A percentile compares a stretch with the other conserved stretches of the same genome.
phyloP scores from a whole-genome alignment of 2,888 invertebrate species.

The Stenchaetothrips biformis region DNA sequence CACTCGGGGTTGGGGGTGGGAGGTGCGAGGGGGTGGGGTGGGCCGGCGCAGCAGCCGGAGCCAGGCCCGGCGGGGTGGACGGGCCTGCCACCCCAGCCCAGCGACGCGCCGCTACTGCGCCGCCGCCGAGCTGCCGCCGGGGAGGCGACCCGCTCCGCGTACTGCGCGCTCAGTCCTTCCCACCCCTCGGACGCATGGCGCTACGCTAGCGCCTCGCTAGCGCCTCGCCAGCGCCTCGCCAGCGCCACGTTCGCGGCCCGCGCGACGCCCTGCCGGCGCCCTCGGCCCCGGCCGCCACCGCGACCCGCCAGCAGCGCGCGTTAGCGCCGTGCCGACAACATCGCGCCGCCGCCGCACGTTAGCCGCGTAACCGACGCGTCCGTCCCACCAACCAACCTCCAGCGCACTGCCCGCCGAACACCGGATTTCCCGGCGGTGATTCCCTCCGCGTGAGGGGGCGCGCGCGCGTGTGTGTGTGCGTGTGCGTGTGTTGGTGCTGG shows the following conservation, averaged over 20 bases:
- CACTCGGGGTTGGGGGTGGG: background rate
- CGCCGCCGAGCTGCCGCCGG: background rate
- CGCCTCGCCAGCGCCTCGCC: background rate
- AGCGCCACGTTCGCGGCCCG: background rate
- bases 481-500: no score
- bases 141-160: background rate
- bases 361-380: no score
- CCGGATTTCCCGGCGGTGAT: no score
- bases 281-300: background rate
- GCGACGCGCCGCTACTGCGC: background rate
- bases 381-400: no score
- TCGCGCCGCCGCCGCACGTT: no score
- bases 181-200: no score
- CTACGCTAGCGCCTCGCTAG: background rate
- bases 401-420: no score
- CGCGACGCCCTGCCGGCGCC: background rate
- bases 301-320: background rate
- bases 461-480: no score
- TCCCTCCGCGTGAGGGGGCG: no score
- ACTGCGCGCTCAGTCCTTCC: background rate
- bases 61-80: background rate
- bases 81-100: background rate
- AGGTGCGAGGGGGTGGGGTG: background rate
- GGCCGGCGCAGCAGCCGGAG: background rate
- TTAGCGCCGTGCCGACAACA: no score